Percentiles rank a stretch among this genome's conserved stretches.
phyloP scores from a whole-genome alignment of 2,888 invertebrate species.

The Athalia circularis region DNA sequence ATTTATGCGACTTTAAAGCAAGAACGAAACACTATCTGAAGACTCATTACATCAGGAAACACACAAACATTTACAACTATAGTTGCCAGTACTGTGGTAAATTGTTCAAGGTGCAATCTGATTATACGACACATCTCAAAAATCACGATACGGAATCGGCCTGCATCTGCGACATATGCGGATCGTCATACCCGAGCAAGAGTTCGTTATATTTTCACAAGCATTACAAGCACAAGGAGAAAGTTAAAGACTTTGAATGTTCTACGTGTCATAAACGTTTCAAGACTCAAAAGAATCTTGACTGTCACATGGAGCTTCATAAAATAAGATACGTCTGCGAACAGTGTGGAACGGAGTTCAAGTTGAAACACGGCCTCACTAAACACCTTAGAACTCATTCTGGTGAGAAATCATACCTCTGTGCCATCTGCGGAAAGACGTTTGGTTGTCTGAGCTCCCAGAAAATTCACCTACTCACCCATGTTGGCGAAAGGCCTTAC shows the following conservation, averaged over 20 bases:
- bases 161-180: slow-evolving; percentile 69
- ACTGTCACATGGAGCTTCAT: slow-evolving; percentile 64
- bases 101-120: slow-evolving; percentile 76
- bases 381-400: slow-evolving; percentile 68
- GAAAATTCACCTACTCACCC: slow-evolving; percentile 65
- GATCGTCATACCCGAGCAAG: slow-evolving; percentile 65
- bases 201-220: slow-evolving; percentile 69
- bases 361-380: slow-evolving; percentile 66
- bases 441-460: slow-evolving; percentile 67
- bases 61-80: slow-evolving; percentile 73
- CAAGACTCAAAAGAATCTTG: slow-evolving; percentile 67
- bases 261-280: slow-evolving; percentile 65
- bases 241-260: slow-evolving; percentile 66
- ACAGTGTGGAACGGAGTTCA: slow-evolving; percentile 69
- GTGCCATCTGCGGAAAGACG: slow-evolving; percentile 67
- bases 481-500: slow-evolving; percentile 68
- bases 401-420: slow-evolving; percentile 66
- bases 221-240: slow-evolving; percentile 67
- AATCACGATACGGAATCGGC: slow-evolving; percentile 66
- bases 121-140: slow-evolving; percentile 76
- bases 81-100: slow-evolving; percentile 77
- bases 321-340: slow-evolving; percentile 69
- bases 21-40: slow-evolving; percentile 67
- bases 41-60: slow-evolving; percentile 67
- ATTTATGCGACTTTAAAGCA: slow-evolving; percentile 66